A percentile compares a stretch with the other conserved stretches of the same genome.
Conservation (phyloP, 2,113 vertebrate genomes). For the Macroglossus sobrinus region DNA sequence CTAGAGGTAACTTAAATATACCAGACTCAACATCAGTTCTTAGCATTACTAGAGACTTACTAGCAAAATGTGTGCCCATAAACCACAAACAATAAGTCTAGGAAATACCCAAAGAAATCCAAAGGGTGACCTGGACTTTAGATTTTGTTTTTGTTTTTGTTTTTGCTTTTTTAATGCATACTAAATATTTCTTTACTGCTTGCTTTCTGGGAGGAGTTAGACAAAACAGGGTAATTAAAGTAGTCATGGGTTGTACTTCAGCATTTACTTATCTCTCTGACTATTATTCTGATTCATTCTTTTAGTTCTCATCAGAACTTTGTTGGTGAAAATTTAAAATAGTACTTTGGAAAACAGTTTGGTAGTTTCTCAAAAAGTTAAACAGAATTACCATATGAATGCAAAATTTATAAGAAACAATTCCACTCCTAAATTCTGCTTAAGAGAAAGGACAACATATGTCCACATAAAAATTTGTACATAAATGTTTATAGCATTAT, state of each 20-base stretch:
- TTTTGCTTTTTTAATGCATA: not conserved
- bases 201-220: not conserved
- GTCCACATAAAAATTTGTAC: constrained; percentile 32
- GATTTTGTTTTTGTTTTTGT: not conserved
- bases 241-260: not conserved
- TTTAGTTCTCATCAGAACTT: constrained; percentile 11
- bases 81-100: not conserved
- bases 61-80: not conserved
- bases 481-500: constrained; percentile 19
- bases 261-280: constrained; percentile 16
- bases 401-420: constrained; percentile 25
- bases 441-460: constrained; percentile 53
- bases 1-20: not conserved
- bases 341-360: constrained; percentile 40
- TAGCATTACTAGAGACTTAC: not conserved
- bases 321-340: constrained; percentile 42
- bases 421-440: not conserved
- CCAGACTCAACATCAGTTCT: not conserved
- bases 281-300: not conserved
- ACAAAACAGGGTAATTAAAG: constrained; percentile 28
- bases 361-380: constrained; percentile 39
- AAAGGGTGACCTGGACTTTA: not conserved
- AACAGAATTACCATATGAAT: constrained; percentile 18
- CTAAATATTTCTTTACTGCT: constrained; percentile 16
- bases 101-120: not conserved